phyloP scores from a whole-genome alignment of 1,140 invertebrate species.

The Chionoecetes opilio region DNA sequence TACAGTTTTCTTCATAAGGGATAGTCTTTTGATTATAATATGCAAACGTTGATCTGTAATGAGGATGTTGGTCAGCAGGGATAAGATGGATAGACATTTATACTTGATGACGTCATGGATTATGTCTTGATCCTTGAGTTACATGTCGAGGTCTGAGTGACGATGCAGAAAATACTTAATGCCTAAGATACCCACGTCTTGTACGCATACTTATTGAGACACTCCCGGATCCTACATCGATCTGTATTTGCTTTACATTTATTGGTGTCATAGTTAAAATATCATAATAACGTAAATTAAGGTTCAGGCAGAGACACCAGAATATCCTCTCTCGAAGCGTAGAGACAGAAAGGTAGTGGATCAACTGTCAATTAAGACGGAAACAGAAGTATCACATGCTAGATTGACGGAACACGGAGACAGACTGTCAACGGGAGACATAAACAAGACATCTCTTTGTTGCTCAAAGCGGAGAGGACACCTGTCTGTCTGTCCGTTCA shows the following conservation, averaged over 20 bases:
- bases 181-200: not conserved
- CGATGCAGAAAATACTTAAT: not conserved
- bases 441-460: slow-evolving; percentile 55
- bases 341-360: not conserved
- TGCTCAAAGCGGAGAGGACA: slow-evolving; percentile 51
- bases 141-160: not conserved
- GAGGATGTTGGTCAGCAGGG: no score
- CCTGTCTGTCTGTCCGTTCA: slow-evolving; percentile 56
- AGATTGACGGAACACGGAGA: slow-evolving; percentile 11
- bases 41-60: no score
- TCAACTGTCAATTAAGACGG: slow-evolving; percentile 29
- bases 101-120: not conserved
- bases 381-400: slow-evolving; percentile 8
- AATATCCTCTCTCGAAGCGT: not conserved
- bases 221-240: not conserved
- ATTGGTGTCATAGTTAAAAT: no score
- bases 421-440: slow-evolving; percentile 15
- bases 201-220: not conserved
- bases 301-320: not conserved
- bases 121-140: not conserved
- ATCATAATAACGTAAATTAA: not conserved
- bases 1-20: no score
- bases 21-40: no score
- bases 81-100: not conserved
- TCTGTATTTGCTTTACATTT: no score